phyloP scores from a whole-genome alignment of 2,797 vertebrate species.

The Telmatherina bonti region DNA sequence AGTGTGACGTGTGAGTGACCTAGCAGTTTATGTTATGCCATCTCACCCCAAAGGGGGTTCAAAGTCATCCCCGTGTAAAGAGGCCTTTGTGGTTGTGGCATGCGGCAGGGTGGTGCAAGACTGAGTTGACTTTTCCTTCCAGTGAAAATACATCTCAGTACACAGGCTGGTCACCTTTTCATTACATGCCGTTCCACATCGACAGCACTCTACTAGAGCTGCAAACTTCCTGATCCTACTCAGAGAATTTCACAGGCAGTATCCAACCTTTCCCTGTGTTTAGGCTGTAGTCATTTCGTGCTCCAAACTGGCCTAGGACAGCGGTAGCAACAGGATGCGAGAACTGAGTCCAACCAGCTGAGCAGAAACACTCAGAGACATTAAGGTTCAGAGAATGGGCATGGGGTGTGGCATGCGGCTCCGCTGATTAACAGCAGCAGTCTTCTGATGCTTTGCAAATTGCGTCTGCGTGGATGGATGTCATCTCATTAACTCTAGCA shows the following conservation, averaged over 20 bases:
- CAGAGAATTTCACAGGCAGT: slow-evolving; percentile 70
- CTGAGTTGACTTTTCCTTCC: slow-evolving; percentile 56
- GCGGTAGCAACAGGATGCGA: slow-evolving; percentile 59
- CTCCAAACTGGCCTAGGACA: slow-evolving; percentile 28
- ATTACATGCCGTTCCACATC: slow-evolving; percentile 62
- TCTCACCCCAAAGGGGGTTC: slow-evolving; percentile 48
- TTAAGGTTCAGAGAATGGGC: slow-evolving; percentile 11
- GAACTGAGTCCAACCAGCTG: slow-evolving; percentile 44
- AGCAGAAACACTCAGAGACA: slow-evolving; percentile 36
- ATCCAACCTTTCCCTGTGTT: slow-evolving; percentile 64
- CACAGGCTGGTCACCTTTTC: slow-evolving; percentile 60
- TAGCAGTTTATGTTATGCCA: slow-evolving; percentile 52
- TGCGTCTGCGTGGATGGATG: slow-evolving; percentile 32
- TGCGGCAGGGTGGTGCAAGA: slow-evolving; percentile 74
- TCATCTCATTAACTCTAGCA: slow-evolving; percentile 37
- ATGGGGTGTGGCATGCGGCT: slow-evolving; percentile 12
- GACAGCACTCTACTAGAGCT: slow-evolving; percentile 57
- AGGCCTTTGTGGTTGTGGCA: slow-evolving; percentile 76
- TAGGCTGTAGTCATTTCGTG: slow-evolving; percentile 61
- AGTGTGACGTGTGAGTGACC: slow-evolving; percentile 66
- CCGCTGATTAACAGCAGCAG: slow-evolving; percentile 46
- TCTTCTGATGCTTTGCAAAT: slow-evolving; percentile 37
- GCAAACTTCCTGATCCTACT: slow-evolving; percentile 64
- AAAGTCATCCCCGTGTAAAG: slow-evolving; percentile 65
- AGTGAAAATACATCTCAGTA: slow-evolving; percentile 52